phyloP scores from a whole-genome alignment of 2,113 vertebrate species.

The pig (Sus scrofa) region DNA sequence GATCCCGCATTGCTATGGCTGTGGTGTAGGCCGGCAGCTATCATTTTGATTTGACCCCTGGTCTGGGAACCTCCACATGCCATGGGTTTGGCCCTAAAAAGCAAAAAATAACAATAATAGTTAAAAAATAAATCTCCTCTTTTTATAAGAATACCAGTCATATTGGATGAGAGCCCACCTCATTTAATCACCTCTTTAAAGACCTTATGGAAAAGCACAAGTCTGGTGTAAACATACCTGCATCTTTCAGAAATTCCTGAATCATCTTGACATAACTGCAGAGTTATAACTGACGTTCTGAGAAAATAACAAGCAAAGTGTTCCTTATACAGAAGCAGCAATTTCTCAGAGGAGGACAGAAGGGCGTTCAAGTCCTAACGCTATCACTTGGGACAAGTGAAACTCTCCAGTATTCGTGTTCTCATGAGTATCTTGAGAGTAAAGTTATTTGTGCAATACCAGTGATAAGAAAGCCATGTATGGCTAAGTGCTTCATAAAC shows the following conservation, averaged over 20 bases:
- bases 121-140: conserved; percentile 23
- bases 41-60: too few relatives aligned
- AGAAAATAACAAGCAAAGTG: neutral
- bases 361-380: neutral
- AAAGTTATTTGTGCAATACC: neutral
- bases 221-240: neutral
- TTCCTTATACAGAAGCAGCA: neutral
- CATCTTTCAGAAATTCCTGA: neutral
- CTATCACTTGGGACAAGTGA: neutral
- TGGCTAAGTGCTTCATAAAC: neutral
- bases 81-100: too few relatives aligned
- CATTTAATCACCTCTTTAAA: neutral
- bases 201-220: neutral
- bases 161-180: neutral
- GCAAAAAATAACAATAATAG: too few relatives aligned
- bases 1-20: too few relatives aligned
- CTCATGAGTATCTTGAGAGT: neutral
- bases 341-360: neutral
- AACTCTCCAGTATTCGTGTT: neutral
- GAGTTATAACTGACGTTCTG: neutral
- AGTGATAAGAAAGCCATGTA: neutral
- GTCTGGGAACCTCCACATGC: too few relatives aligned
- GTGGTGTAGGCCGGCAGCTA: too few relatives aligned
- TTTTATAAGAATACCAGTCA: neutral
- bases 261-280: neutral